Base-by-base conservation (phyloP, 2,888 invertebrate genomes). In the Teinopalpus imperialis region DNA sequence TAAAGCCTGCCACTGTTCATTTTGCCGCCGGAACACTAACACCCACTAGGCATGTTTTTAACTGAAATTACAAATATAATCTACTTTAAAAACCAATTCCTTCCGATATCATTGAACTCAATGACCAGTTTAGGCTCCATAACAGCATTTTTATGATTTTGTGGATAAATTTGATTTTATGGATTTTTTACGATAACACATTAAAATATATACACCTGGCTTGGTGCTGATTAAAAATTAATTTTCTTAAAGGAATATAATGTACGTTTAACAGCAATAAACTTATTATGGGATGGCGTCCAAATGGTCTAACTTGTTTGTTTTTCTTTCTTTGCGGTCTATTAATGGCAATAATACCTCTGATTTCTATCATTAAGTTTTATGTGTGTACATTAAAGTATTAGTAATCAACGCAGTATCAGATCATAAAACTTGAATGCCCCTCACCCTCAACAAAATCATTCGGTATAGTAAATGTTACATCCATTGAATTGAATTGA, bases 161-260 rank as follows among this genome's bases (percentile, higher is more conserved):
- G 39, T 43, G 35, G 48, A 43, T 49, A 45, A 50, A 51, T 52
- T 49, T 27, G 13, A 34, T 56, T 56, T 56, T 44, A 52, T 49
- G 24, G 14, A 27, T 32, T 46, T 50, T 52, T 56, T 49, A 56
- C 41, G 49, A 54, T 48, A 54, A 39, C 48, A 40, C 32, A 49
- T 48, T 30, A 49, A 48, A 49, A 44, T 43, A 30, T 30, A 24
- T 36, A 36, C 40, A 35, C 29, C 36, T 41, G 34, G 27, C 14
- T 10, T 26, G 31, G 24, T 29, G 23, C 23, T 40, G 29, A 35
- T 45, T 35, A 45, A 44, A 45, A 34, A 45, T 27, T 24, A 29
- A 23, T 45, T 40, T 39, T 16, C 13, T 26, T 14, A 14, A 31
- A 29, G 27, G 20, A 45, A 40, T 45, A 29, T 35, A 30, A 30